Base-by-base conservation (phyloP, 2,113 vertebrate genomes). In the Sula dactylatra region DNA sequence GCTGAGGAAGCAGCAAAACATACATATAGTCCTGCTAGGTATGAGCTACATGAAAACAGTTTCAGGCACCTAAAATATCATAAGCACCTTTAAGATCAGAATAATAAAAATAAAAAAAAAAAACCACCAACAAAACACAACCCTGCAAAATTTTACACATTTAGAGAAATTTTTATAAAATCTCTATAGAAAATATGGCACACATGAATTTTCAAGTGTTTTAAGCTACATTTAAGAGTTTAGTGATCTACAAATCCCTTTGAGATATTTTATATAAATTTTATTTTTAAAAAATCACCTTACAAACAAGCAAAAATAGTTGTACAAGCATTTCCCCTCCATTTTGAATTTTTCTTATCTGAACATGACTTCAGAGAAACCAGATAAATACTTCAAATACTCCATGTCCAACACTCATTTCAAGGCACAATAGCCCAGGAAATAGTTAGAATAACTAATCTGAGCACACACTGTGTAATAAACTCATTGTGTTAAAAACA, bases 371-470 rank as follows among this genome's bases (percentile, higher is more conserved):
- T 73, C 40, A 77, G 54, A 77, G 44, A 77, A 94, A 77, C 4
- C 22, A 58, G 55, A 89, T 8, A 89, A 91, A 93, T 62, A 70
- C 21, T 90, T 52, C 3, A 50, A 87, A 85, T 76, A 73, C 25
- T 78, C 19, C 29, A 79, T 5, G 15, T n/a, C 45, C 40, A 88
- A 81, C 12, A 18, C 7, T 65, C 16, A 47, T 84, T 69, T 84
- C 69, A 94, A 84, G 84, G 45, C 80, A 78, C 55, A 94, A 84
- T 50, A 91, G 5, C 2, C 50, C 69, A 78, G 64, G 69, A 91
- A 95, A 78, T 77, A 90, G 54, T 84, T 52, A 72, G 50, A 95
- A 85, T 79, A 95, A 91, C 38, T 78, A 36, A 65, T 62, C 6
- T 54, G 76, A 93, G 50, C 38, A 62, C 47, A 62, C 2, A 7